A percentile compares a stretch with the other conserved stretches of the same genome.
Evolutionary conservation across 2,113 vertebrate species (phyloP).

Genomic region (Pungitius pungitius): DNA sequence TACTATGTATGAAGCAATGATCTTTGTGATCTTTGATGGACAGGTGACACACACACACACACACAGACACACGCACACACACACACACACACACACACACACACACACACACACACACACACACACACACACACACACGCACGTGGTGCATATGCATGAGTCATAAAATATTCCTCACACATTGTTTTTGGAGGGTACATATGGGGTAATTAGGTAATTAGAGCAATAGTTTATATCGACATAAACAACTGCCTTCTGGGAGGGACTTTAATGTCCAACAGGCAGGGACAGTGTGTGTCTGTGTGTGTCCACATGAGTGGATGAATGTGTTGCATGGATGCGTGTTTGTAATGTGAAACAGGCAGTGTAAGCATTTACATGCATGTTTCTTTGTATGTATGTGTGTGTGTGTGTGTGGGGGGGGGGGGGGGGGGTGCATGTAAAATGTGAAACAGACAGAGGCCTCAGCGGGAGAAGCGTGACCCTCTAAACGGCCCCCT

Average conservation of each 20-base stretch:
- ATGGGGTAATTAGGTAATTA: constrained; percentile 75
- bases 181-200: constrained; percentile 78
- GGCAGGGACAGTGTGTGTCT: constrained; percentile 46
- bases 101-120: too few relatives aligned
- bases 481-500: constrained; percentile 71
- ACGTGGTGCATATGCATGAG: constrained; percentile 45
- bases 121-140: too few relatives aligned
- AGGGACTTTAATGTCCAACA: constrained; percentile 74
- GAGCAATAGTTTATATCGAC: constrained; percentile 77
- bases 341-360: constrained; percentile 73
- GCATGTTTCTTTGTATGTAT: constrained; percentile 10
- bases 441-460: constrained; percentile 77
- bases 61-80: too few relatives aligned
- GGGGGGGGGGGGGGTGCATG: constrained; percentile 26
- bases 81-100: too few relatives aligned
- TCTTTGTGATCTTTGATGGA: too few relatives aligned
- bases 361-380: constrained; percentile 57
- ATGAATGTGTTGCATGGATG: constrained; percentile 32
- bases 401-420: not conserved
- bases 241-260: constrained; percentile 79
- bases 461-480: constrained; percentile 64
- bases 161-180: constrained; percentile 79
- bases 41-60: too few relatives aligned
- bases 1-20: too few relatives aligned
- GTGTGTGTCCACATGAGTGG: constrained; percentile 34